Percentiles rank a stretch among this genome's conserved stretches.
phyloP scores from a whole-genome alignment of 2,113 vertebrate genomes.

The Speoplatyrhinus poulsoni region DNA sequence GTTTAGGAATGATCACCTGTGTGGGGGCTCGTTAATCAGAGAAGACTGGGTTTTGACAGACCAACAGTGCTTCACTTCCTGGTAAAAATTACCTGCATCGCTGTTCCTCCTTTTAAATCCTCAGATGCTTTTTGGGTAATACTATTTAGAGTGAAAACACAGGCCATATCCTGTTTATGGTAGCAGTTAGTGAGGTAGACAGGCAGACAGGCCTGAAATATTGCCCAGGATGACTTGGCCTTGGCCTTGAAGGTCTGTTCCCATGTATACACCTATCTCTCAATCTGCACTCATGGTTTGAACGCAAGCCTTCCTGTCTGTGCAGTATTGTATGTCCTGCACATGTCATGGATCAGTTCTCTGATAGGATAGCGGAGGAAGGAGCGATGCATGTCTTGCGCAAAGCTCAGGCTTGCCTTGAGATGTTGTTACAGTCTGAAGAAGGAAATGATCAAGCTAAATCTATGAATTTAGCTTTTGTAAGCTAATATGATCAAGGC shows the following conservation, averaged over 20 bases:
- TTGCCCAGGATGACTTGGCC: constrained; percentile 1
- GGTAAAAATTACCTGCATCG: constrained; percentile 72
- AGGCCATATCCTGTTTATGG: constrained; percentile 37
- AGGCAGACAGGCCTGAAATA: constrained; percentile 15
- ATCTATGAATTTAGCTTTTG: no score
- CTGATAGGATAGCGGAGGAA: not conserved
- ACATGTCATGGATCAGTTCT: constrained; percentile 38
- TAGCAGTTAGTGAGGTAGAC: constrained; percentile 14
- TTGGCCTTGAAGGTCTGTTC: constrained; percentile 23
- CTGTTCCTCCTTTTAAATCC: not conserved
- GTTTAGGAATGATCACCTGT: constrained; percentile 86
- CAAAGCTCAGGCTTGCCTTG: not conserved
- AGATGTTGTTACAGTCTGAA: not conserved
- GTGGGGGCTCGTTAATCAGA: constrained; percentile 92
- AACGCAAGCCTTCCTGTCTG: constrained; percentile 24
- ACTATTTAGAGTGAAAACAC: constrained; percentile 21
- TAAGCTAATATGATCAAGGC: no score
- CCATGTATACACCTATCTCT: constrained; percentile 12
- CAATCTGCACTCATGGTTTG: constrained; percentile 29
- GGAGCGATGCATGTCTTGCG: not conserved
- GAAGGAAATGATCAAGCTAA: not conserved
- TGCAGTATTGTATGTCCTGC: constrained; percentile 5
- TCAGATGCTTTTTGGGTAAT: not conserved
- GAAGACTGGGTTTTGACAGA: constrained; percentile 94
- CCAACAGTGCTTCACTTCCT: constrained; percentile 93